Percentiles rank a stretch among this genome's conserved stretches.
phyloP scores from a whole-genome alignment of 2,888 invertebrate genomes.

The Gastrophysa polygoni region DNA sequence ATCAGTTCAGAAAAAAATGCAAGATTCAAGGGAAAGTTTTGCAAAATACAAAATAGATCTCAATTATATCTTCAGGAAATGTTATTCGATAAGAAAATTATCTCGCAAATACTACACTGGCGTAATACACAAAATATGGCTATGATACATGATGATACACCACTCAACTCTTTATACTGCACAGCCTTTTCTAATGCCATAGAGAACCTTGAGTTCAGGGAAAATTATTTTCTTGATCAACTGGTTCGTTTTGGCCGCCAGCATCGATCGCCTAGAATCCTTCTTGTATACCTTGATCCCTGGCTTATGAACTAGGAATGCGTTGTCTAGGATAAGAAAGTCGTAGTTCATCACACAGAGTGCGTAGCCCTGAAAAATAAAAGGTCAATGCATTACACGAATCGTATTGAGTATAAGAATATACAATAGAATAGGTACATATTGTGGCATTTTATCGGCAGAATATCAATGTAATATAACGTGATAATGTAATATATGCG shows the following conservation, averaged over 20 bases:
- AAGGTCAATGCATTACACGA: no score
- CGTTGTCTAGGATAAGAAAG: constrained; percentile 90
- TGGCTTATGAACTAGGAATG: constrained; percentile 91
- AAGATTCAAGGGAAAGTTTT: no score
- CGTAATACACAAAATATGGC: constrained; percentile 35
- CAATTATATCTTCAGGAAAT: constrained; percentile 15
- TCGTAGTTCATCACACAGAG: constrained; percentile 91
- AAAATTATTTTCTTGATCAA: constrained; percentile 80
- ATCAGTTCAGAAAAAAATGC: no score
- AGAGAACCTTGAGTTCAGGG: constrained; percentile 84
- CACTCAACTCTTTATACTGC: constrained; percentile 64
- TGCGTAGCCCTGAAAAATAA: constrained; percentile 80
- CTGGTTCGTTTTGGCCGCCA: constrained; percentile 78
- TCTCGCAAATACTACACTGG: constrained; percentile 20
- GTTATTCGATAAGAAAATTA: neutral
- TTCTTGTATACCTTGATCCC: constrained; percentile 86
- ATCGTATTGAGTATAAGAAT: no score
- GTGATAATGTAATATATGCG: no score
- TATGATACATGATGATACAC: constrained; percentile 28
- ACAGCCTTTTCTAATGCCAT: constrained; percentile 80
- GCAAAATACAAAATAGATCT: neutral
- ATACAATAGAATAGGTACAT: no score
- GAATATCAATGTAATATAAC: no score
- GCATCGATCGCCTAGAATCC: constrained; percentile 75
- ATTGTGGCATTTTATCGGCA: no score